A percentile compares a stretch with the other conserved stretches of the same genome.
phyloP scores from a whole-genome alignment of 2,888 invertebrate genomes.

The Perizoma affinitatum region DNA sequence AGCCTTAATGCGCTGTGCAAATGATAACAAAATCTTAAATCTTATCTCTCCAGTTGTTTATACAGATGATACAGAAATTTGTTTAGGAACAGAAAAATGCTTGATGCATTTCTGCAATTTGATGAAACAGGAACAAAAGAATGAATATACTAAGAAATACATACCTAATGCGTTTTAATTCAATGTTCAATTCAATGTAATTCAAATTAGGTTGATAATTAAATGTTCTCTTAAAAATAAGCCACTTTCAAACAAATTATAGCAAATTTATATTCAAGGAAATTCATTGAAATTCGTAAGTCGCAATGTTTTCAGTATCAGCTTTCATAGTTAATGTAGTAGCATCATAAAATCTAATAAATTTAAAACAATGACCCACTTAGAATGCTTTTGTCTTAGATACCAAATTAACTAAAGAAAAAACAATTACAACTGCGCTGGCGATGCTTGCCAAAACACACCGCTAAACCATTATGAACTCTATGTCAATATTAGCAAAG shows the following conservation, averaged over 20 bases:
- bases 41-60: slow-evolving; percentile 5
- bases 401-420: slow-evolving; percentile 16
- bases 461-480: slow-evolving; percentile 14
- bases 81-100: neutral
- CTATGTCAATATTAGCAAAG: slow-evolving; percentile 13
- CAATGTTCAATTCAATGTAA: too few species aligned
- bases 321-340: neutral
- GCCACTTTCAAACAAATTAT: slow-evolving; percentile 4
- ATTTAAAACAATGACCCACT: slow-evolving; percentile 23
- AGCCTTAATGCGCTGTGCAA: neutral
- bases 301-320: neutral
- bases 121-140: neutral
- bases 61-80: neutral
- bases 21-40: slow-evolving; percentile 9
- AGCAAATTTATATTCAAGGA: slow-evolving; percentile 21
- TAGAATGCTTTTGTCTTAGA: slow-evolving; percentile 20
- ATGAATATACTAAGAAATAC: too few species aligned
- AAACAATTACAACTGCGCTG: slow-evolving; percentile 13
- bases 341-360: slow-evolving; percentile 7
- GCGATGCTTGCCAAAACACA: slow-evolving; percentile 22
- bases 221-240: too few species aligned
- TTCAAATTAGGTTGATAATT: too few species aligned
- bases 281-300: slow-evolving; percentile 12
- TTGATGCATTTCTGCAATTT: neutral
- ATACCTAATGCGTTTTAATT: too few species aligned